phyloP scores from a whole-genome alignment of 2,888 invertebrate species.

The Sesia apiformis region DNA sequence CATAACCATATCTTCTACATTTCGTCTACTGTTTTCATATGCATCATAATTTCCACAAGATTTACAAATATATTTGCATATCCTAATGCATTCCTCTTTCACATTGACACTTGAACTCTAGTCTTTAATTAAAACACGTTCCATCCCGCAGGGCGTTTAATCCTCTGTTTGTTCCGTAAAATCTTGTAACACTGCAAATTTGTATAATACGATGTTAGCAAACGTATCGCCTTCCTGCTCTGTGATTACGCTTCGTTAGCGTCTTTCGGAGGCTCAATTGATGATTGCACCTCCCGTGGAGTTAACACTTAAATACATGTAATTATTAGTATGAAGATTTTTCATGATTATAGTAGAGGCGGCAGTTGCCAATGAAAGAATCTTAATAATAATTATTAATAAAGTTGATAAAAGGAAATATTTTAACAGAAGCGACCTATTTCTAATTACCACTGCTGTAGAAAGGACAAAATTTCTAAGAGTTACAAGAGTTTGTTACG shows the following conservation, averaged over 20 bases:
- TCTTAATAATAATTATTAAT: too few species aligned
- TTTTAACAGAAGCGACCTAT: too few species aligned
- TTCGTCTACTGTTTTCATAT: too few species aligned
- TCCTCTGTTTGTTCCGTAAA: background rate
- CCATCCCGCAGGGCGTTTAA: background rate
- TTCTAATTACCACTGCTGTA: too few species aligned
- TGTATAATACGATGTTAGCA: background rate
- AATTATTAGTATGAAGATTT: too few species aligned
- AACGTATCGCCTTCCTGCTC: conserved; percentile 7
- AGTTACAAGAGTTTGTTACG: too few species aligned
- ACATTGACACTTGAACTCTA: background rate
- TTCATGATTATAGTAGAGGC: too few species aligned
- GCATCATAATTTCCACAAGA: too few species aligned
- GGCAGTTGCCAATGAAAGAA: too few species aligned
- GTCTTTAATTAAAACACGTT: conserved; percentile 4
- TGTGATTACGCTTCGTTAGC: conserved; percentile 28
- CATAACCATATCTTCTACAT: too few species aligned
- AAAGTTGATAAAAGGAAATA: too few species aligned
- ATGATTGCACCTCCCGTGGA: background rate
- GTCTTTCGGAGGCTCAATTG: conserved; percentile 9
- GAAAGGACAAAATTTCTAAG: too few species aligned
- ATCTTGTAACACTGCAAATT: background rate
- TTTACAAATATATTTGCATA: background rate
- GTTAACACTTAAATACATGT: background rate
- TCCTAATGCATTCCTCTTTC: background rate